Base-by-base conservation (phyloP, 1,140 invertebrate species). In the Drosophila busckii region DNA sequence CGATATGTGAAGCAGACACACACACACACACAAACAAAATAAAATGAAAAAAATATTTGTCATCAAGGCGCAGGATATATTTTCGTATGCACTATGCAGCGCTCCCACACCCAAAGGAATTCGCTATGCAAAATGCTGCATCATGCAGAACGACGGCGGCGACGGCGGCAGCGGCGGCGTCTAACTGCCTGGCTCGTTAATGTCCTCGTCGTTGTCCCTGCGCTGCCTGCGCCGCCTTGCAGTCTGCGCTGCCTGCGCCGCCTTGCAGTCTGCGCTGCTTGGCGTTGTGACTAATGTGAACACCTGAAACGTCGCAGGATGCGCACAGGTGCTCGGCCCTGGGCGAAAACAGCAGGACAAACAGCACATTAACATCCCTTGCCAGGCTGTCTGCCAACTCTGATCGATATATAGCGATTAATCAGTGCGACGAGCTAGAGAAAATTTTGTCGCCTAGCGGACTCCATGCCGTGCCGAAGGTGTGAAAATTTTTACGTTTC, bases 131-230 rank as follows among this genome's bases (percentile, higher is more conserved):
- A 68, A 63, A 59, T 80, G 73, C 75, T 58, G 49, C 59, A 73
- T 80, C 73, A 69, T 73, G n/a, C n/a, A n/a, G n/a, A n/a, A n/a
- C n/a, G n/a, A n/a, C 19, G 23, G 12, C 8, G 22, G 40, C 40
- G 13, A 41, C n/a, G 13, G 10, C 38, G 38, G 29, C 19, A 34
- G 44, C 53, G 46, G 34, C 45, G 40, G 54, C 50, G 70, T 69
- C 75, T 82, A 80, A 80, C 73, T 80, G 73, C 73, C 75, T 68
- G 75, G 73, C 75, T 80, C 73, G 73, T 80, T 80, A 80, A 80
- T 73, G 73, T 80, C 54, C 71, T 78, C 49, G 53, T 58, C 26
- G 49, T 25, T 42, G 64, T 61, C 64, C 42, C 50, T 45, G 40
- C 69, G 50, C 46, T 58, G 41, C 48, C 29, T 46, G 46, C 70